Evolutionary conservation across 1,140 invertebrate species (phyloP), one percentile per base, ranked within the genome.

Genomic region (Lepidurus packardi): DNA sequence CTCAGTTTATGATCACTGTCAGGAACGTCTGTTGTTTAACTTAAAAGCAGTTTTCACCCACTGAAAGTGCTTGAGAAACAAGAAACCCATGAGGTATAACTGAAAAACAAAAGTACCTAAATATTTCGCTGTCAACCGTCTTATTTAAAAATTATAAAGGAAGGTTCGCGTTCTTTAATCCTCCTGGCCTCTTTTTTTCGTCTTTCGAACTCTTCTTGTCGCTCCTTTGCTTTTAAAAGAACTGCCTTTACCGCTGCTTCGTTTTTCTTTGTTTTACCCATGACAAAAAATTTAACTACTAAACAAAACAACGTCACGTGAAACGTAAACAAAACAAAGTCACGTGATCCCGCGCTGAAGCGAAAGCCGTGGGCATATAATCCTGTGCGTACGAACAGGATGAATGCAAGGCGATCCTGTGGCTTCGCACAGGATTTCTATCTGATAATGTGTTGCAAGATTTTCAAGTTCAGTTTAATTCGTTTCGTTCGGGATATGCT

Each of bases 1-100:
- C 45, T 47, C 45, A 47, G 16, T 47, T 47, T 47, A 11, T 11
- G 45, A 11, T 47, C 34, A 34, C 34, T 34, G 34, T 34, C 45
- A 47, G 45, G 45, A 47, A 47, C 16, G 45, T 47, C 9, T 47
- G 5, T 47, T 47, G 10, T 47, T 47, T 7, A 47, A 47, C 45
- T 11, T 47, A 47, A 47, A 47, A 47, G 45, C 45, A 47, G 45
- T 47, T 47, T 47, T 47, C 45, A 11, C 45, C 1, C 45, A 47
- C 45, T 47, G 45, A 47, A 47, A 47, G 45, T 47, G 45, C 45
- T 47, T 47, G 45, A 47, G 45, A 47, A 47, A 47, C 45, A 47
- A 47, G 45, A 47, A 47, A 47, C 10, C 45, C 45, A 10, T 11
- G 45, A 11, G 16, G 45, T 47, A 47, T 47, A 47, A 47, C 45